Conservation (phyloP, 2,888 invertebrate species). For the Seladonia tumulorum region DNA sequence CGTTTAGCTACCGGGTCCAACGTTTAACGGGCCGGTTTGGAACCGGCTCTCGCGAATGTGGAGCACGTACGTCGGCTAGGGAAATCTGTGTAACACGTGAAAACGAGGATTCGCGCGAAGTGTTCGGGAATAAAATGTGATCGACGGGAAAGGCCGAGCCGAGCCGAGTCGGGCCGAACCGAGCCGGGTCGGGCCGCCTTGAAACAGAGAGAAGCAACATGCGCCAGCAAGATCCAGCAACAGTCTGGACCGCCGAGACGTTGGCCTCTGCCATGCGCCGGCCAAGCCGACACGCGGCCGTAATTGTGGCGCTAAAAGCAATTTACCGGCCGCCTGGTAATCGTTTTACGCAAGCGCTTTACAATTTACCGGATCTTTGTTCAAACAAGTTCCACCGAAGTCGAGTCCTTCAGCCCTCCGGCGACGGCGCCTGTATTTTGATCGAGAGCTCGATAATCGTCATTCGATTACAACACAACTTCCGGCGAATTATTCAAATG, state of each 20-base stretch:
- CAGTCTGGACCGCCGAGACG: conserved; percentile 11
- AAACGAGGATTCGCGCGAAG: conserved; percentile 24
- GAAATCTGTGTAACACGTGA: conserved; percentile 42
- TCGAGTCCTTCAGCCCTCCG: not conserved
- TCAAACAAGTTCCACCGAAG: conserved; percentile 64
- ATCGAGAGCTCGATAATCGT: too few species aligned
- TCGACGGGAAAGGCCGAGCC: conserved; percentile 37
- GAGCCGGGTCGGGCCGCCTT: not conserved
- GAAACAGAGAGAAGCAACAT: conserved; percentile 54
- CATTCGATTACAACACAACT: too few species aligned
- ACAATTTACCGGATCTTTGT: conserved; percentile 72
- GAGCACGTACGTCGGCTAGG: conserved; percentile 32
- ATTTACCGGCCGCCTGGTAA: conserved; percentile 65
- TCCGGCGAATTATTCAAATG: too few species aligned
- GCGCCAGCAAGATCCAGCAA: conserved; percentile 31
- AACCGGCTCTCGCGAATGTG: conserved; percentile 2
- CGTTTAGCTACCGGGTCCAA: not conserved
- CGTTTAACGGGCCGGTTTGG: not conserved
- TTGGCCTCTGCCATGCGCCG: not conserved
- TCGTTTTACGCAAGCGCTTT: conserved; percentile 75
- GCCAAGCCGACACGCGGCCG: conserved; percentile 48
- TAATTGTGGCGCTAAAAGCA: conserved; percentile 70
- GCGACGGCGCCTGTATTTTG: not conserved
- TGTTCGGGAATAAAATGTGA: conserved; percentile 42
- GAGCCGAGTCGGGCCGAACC: too few species aligned